Base-by-base conservation (phyloP, 2,113 vertebrate genomes). In the Vulpes vulpes region DNA sequence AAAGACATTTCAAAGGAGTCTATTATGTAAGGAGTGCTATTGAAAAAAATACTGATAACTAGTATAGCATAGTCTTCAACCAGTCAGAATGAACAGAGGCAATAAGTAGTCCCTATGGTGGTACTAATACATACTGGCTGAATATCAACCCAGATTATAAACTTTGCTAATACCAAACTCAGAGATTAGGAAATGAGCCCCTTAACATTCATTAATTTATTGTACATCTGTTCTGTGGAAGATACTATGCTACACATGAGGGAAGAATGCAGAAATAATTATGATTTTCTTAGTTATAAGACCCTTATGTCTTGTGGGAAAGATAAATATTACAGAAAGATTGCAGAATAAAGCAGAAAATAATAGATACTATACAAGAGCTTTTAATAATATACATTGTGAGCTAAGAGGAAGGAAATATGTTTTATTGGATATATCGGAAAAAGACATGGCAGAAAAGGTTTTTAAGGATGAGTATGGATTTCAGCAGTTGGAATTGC, bases 241-340 rank as follows among this genome's bases (percentile, higher is more conserved):
- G 17, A 17, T 65, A 76, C 55, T 78, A 6, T 90, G 53, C n/a
- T 89, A 59, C 49, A 92, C 73, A 79, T 92, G 65, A 90, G 90
- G 27, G 43, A 67, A 80, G 43, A 69, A 94, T 88, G 11, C 22
- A 94, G 49, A 91, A 94, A 88, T 94, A 78, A 89, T 89, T 86
- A 76, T 93, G 32, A 92, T 85, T 81, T 78, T 49, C 78, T 94
- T 96, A 62, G 2, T 91, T 96, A 62, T 88, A 97, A 96, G 86
- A 74, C 30, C 16, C 11, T 57, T 83, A 38, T 92, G 51, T 96
- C 55, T 81, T 89, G 0, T 79, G 85, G 76, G n/a, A 79, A 96
- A 82, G 35, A 73, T 87, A 55, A 57, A 88, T 67, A n/a, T 38
- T 67, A 79, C 15, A 84, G 49, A 71, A 96, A 96, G 32, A 78